Evolutionary conservation across 35 echinoderm and acorn worm genomes (phyloP), one percentile per base, ranked within the genome.

Genomic region (Apostichopus californicus): DNA sequence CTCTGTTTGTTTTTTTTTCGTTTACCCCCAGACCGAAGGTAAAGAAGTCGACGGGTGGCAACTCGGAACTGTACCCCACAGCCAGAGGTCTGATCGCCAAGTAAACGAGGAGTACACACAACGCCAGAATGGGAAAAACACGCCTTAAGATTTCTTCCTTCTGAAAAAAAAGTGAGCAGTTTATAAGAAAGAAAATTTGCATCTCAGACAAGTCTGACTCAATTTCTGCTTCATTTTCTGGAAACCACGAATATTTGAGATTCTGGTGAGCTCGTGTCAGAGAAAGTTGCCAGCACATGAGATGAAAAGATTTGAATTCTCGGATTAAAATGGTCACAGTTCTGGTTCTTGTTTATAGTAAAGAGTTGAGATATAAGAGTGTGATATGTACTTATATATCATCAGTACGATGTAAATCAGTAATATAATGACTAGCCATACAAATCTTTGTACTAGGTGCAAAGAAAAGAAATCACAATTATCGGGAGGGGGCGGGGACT

Each of bases 41-140:
- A 15, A 90, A 77, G 68, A 90, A 78, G 68, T 95, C 95, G 78
- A 14, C 56, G 1, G 80, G 86, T 17, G 79, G 68, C n/a, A 97
- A 95, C 60, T 97, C 96, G n/a, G 93, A 97, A 64, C 91, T 97
- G 13, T 97, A 97, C 71, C 96, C 96, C 5, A 73, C 89, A 55
- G 96, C 96, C 15, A 93, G 96, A 81, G 96, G 96, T 18, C 88
- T 97, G 5, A 92, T 97, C 56, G 78, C 78, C 12, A 97, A 97
- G 83, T 97, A 10, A 72, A 54, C 20, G 6, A 89, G 52, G 55
- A 83, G 9, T 6, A 68, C 64, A 68, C 71, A n/a, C 58, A 12
- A 61, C 7, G 58, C 12, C 58, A 12, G 58, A 8, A 61, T 8
- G 12, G 12, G 12, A 18, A 75, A 73, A 75, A 75, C 54, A 56